These are phyloP conservation scores for Cecidostiba fungosa DNA, from an alignment of 2,888 invertebrate genomes.

Conservation along the genomic window DNA sequence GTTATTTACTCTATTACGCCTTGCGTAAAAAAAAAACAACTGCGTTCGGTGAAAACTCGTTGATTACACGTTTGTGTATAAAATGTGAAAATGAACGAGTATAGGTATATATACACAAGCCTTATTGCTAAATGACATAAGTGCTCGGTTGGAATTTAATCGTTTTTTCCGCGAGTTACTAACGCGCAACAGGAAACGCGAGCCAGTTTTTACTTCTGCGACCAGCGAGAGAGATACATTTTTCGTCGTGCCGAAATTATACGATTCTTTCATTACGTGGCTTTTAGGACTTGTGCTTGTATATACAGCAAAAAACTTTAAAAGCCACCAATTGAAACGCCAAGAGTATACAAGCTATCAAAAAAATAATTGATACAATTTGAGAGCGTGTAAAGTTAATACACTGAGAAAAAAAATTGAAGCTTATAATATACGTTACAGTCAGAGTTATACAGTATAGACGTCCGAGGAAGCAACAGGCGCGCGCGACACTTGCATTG, in stretches of 20 bases:
- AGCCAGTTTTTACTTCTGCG: not conserved
- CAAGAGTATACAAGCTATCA: not conserved
- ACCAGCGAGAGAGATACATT: not conserved
- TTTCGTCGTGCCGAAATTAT: not conserved
- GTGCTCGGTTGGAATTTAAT: not conserved
- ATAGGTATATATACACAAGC: not conserved
- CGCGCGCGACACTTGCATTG: slow-evolving; percentile 20
- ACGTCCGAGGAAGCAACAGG: not conserved
- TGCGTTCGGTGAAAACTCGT: not conserved
- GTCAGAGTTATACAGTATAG: not conserved
- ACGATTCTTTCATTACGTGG: not conserved
- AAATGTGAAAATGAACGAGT: slow-evolving; percentile 1
- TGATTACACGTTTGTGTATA: slow-evolving; percentile 9
- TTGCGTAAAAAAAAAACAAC: not conserved
- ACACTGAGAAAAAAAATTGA: not conserved
- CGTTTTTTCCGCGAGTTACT: slow-evolving; percentile 2
- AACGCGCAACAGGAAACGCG: not conserved
- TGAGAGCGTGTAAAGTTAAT: too few relatives aligned
- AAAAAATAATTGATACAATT: too few relatives aligned
- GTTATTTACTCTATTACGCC: not conserved
- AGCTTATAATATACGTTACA: too few relatives aligned
- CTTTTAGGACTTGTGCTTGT: not conserved
- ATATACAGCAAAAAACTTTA: too few relatives aligned
- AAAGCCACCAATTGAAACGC: too few relatives aligned
- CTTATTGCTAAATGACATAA: slow-evolving; percentile 13